These are phyloP conservation scores for Ammodytes dubius DNA, from an alignment of 2,113 vertebrate species.

Conservation along the genomic window DNA sequence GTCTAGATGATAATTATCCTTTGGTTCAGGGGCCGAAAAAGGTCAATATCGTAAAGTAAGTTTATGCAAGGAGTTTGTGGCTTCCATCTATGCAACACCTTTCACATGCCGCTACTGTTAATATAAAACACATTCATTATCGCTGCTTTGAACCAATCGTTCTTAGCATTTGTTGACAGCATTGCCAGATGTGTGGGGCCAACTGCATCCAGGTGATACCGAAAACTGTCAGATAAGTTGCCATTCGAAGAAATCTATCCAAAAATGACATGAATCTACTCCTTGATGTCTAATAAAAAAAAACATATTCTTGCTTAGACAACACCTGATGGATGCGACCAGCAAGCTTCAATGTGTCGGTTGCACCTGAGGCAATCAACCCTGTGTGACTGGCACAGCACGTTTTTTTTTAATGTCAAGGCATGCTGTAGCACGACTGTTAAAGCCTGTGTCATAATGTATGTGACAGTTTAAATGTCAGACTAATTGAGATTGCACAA, in stretches of 20 bases:
- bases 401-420: constrained; percentile 14
- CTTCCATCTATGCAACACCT: not conserved
- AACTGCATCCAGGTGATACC: not conserved
- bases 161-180: not conserved
- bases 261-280: not conserved
- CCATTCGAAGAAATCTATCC: not conserved
- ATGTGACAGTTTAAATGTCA: not conserved
- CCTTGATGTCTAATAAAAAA: not conserved
- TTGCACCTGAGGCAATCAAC: constrained; percentile 23
- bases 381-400: not conserved
- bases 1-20: not conserved
- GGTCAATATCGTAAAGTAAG: too few relatives aligned
- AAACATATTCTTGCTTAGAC: not conserved
- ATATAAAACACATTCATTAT: not conserved
- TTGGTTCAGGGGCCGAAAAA: too few relatives aligned
- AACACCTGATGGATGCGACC: not conserved
- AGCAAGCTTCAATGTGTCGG: not conserved
- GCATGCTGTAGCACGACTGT: constrained; percentile 43
- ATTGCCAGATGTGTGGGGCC: not conserved
- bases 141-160: not conserved
- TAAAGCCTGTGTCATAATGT: constrained; percentile 9
- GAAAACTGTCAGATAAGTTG: not conserved
- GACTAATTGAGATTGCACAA: not conserved
- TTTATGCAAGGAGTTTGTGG: too few relatives aligned
- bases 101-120: not conserved